Base-by-base conservation (phyloP, 2,888 invertebrate genomes). In the Pegoplata infirma region DNA sequence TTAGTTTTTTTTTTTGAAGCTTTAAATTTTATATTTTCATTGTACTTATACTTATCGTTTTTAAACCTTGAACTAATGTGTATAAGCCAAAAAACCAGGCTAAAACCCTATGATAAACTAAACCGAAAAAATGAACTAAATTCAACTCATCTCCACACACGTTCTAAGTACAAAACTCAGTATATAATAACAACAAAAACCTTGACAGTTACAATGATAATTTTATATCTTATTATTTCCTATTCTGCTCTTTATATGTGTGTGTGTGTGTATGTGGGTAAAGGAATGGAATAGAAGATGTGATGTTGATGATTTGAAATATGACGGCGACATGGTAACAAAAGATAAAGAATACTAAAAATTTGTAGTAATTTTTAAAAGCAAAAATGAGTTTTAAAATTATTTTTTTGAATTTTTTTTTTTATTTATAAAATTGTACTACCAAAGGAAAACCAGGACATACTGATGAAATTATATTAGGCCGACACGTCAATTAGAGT, bases 181-280 rank as follows among this genome's bases (percentile, higher is more conserved):
- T 23, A 23, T 23, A 67, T 28, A n/a, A n/a, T n/a, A n/a, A n/a
- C n/a, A 16, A 14, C 16, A 49, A 40, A 69, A 14, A n/a, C 69
- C 63, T 76, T 76, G 75, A 76, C 63, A 76, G 69, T 76, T 76
- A 44, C 32, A 76, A 56, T 63, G 68, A 64, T 64, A 69, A 76
- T 76, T 76, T 68, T 49, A 44, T 63, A 76, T 76, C 63, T 23
- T 25, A 44, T 63, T 51, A 69, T 69, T 44, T 69, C 28, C 49
- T 53, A 46, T 74, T 67, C 46, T 14, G 44, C 46, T 23, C 51
- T 25, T 46, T 53, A 14, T 14, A 59, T 44, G 25, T 19, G 4
- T 47, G 0, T 47, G 7, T 72, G 19, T 28, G 51, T 61, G 32
- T 19, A n/a, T 3, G 5, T 63, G 47, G 28, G 19, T 1, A 21